Evolutionary conservation across 2,888 invertebrate species (phyloP), one percentile per base, ranked within the genome.

Genomic region (Osmoderma eremita): DNA sequence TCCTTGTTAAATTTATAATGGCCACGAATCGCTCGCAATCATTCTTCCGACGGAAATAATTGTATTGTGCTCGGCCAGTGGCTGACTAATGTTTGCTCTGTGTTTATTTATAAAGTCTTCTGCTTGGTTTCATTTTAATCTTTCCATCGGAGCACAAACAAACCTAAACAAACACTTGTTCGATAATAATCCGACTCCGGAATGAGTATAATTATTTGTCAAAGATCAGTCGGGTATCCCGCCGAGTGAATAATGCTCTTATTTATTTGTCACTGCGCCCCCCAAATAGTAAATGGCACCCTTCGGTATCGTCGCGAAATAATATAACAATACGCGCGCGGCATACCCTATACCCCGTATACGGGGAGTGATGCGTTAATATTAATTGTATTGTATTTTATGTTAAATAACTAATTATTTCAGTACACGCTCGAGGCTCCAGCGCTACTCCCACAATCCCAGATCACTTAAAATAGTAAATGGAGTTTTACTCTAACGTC

Each of bases 51-150:
- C 75, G 74, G n/a, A 30, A 75, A 75, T 78, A 77, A 77, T 76
- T 76, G 74, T 73, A 78, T 79, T 79, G 78, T 79, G 71, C 70
- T 69, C 73, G 76, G 65, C 75, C 77, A 76, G 70, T 75, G 76
- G 76, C 74, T 75, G 75, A 74, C 73, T 74, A 73, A 73, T 75
- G 75, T 75, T 75, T 75, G 70, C 71, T 67, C 73, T 70, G 70
- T 70, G 71, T 73, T 75, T 73, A 75, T 80, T 80, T 80, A 79
- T 77, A 75, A 77, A 78, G 77, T 79, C 77, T 80, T 80, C 78
- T 79, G 81, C 80, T 79, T 78, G 78, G 81, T 78, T 80, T 80
- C 79, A 78, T 80, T 81, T 81, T 81, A 81, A 81, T 81, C 81
- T 81, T 80, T 81, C 79, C 77, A 78, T 78, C 78, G 75, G 73